These are phyloP conservation scores for Delichon dasypus DNA, from an alignment of 2,797 vertebrate species.

Conservation along the genomic window DNA sequence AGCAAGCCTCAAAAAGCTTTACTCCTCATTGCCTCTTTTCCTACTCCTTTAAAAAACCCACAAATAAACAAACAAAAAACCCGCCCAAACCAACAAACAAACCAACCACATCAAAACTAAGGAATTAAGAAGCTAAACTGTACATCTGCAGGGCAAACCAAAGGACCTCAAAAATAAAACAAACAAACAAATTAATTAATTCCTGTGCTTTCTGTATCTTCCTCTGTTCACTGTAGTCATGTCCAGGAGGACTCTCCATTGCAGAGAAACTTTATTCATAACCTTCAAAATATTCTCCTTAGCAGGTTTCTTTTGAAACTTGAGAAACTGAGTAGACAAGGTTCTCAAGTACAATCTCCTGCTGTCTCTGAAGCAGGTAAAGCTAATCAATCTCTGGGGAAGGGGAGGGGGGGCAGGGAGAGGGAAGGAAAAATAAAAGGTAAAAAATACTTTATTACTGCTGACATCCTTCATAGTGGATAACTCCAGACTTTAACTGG, in stretches of 20 bases:
- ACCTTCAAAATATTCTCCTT: not conserved
- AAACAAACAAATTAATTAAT: too few species aligned
- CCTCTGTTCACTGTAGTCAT: too few species aligned
- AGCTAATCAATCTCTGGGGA: not conserved
- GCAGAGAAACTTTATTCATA: not conserved
- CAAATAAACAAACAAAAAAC: too few species aligned
- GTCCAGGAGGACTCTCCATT: too few species aligned
- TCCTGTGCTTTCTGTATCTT: too few species aligned
- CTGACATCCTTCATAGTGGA: not conserved
- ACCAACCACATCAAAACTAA: too few species aligned
- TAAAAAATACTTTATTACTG: not conserved
- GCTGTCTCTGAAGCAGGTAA: not conserved
- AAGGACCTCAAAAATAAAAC: too few species aligned
- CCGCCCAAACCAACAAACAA: too few species aligned
- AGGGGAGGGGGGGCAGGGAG: rapidly evolving
- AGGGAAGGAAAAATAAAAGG: not conserved
- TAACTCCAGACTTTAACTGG: not conserved
- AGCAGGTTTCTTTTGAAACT: not conserved
- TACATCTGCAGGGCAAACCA: too few species aligned
- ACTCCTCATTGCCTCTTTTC: too few species aligned
- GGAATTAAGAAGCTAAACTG: too few species aligned
- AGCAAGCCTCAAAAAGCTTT: not conserved
- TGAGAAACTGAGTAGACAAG: not conserved
- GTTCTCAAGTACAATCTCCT: not conserved
- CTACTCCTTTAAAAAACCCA: too few species aligned